Conservation (phyloP, 2,113 vertebrate species). For the Odocoileus virginianus region DNA sequence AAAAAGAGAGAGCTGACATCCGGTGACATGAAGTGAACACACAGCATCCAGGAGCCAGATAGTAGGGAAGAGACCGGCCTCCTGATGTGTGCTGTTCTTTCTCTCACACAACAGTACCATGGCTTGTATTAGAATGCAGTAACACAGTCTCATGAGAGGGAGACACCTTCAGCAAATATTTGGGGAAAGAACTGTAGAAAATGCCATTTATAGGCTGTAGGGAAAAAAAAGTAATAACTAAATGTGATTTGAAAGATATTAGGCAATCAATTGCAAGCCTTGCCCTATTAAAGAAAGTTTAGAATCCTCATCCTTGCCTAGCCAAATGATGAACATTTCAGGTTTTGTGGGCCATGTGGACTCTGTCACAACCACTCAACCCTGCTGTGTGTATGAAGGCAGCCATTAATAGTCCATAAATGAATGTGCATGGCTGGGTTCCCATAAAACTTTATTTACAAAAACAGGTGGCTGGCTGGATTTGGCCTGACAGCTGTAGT, state of each 20-base stretch:
- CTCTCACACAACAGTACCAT: neutral
- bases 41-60: neutral
- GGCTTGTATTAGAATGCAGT: neutral
- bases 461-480: neutral
- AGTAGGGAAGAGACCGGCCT: neutral
- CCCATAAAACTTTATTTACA: constrained; percentile 40
- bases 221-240: neutral
- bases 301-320: neutral
- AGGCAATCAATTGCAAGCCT: neutral
- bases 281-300: constrained; percentile 7
- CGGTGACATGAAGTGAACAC: neutral
- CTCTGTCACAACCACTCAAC: neutral
- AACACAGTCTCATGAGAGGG: neutral
- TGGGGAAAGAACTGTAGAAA: neutral
- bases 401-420: constrained; percentile 6
- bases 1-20: neutral
- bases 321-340: neutral
- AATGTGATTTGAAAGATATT: constrained; percentile 25
- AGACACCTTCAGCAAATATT: constrained; percentile 1
- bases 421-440: neutral
- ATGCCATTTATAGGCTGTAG: constrained; percentile 12
- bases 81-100: neutral
- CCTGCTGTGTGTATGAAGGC: neutral
- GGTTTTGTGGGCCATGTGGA: neutral
- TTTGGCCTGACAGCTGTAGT: neutral